A percentile compares a stretch with the other conserved stretches of the same genome.
phyloP scores from a whole-genome alignment of 2,888 invertebrate genomes.

The Luperina nickerlii region DNA sequence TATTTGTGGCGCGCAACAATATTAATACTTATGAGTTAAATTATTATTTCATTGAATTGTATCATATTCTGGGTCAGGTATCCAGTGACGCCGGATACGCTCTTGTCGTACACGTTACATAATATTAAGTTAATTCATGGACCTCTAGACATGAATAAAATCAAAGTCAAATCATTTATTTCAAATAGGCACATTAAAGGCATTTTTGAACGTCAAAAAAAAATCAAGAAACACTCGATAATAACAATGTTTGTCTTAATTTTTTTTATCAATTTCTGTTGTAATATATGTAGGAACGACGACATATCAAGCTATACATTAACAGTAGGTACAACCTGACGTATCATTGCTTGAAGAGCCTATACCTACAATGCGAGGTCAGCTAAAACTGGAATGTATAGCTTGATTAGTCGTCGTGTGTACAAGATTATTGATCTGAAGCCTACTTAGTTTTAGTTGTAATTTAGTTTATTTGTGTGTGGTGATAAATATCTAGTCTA shows the following conservation, averaged over 20 bases:
- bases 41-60: conserved; percentile 2
- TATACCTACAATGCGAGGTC: background rate
- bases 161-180: too few species aligned
- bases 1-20: too few species aligned
- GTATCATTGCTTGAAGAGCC: background rate
- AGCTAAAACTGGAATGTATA: background rate
- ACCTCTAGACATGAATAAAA: background rate
- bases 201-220: too few species aligned
- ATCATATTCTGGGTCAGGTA: background rate
- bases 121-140: background rate
- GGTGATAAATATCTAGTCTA: conserved; percentile 56
- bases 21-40: background rate
- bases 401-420: background rate
- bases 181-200: too few species aligned
- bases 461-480: conserved; percentile 10
- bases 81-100: background rate
- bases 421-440: background rate
- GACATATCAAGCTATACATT: background rate
- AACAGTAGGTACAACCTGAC: background rate
- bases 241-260: background rate
- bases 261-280: background rate
- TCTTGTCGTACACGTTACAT: background rate
- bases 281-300: too few species aligned
- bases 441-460: conserved; percentile 8
- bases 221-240: background rate